These are phyloP conservation scores for Lateolabrax maculatus DNA, from an alignment of 2,797 vertebrate genomes.

Conservation along the genomic window DNA sequence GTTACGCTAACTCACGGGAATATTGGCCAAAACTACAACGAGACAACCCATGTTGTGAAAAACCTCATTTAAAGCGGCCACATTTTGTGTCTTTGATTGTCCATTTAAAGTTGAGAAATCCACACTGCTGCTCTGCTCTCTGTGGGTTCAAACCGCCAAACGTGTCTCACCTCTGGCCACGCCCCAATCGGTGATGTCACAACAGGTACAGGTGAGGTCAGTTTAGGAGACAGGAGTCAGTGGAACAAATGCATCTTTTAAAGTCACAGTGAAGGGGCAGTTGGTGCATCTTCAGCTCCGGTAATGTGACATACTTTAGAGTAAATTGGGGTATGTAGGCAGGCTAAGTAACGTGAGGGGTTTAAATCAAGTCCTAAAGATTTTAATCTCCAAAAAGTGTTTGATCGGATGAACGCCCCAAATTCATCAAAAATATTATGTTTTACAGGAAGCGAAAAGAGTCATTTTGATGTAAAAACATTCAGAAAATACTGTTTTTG, in stretches of 20 bases:
- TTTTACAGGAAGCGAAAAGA: not conserved
- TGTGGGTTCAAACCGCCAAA: slow-evolving; percentile 10
- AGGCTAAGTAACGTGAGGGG: not conserved
- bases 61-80: not conserved
- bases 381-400: too few species aligned
- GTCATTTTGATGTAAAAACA: too few species aligned
- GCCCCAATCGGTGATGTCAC: slow-evolving; percentile 5
- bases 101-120: slow-evolving; percentile 1
- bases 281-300: not conserved
- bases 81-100: not conserved
- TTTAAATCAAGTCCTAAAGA: too few species aligned
- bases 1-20: slow-evolving; percentile 12
- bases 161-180: not conserved
- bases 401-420: not conserved
- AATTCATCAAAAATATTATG: not conserved
- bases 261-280: not conserved
- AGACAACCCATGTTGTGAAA: slow-evolving; percentile 4
- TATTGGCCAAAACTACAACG: slow-evolving; percentile 22
- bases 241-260: not conserved
- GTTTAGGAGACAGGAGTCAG: not conserved
- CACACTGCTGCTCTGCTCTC: slow-evolving; percentile 23
- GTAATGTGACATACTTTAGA: not conserved
- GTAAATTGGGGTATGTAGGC: not conserved
- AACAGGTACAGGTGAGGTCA: not conserved
- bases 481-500: too few species aligned